Evolutionary conservation across 2,797 vertebrate species (phyloP).

Genomic region (Coluber constrictor): DNA sequence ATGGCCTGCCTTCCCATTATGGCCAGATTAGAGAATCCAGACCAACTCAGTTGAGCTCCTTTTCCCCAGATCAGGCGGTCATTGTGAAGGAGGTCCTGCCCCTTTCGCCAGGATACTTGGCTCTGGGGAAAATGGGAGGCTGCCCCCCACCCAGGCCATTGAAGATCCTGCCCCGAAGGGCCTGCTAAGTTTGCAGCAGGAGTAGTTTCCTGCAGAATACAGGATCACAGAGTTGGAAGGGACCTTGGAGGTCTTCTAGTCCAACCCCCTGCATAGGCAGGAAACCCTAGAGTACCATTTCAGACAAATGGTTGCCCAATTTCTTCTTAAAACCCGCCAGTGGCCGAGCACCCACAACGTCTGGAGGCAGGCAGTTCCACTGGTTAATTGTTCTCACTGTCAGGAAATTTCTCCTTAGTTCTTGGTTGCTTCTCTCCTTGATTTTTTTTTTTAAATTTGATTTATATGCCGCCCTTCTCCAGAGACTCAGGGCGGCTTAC

Average conservation of each 20-base stretch:
- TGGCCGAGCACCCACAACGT: background rate
- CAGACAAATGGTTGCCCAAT: background rate
- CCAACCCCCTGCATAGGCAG: background rate
- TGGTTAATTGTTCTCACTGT: no score
- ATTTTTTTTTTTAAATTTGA: no score
- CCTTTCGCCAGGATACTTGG: background rate
- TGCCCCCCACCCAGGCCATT: background rate
- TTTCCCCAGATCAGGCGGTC: no score
- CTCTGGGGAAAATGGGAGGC: background rate
- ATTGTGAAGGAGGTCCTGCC: background rate
- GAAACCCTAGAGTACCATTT: background rate
- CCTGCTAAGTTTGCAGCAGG: background rate
- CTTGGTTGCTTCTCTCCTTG: no score
- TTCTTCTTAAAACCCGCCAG: background rate
- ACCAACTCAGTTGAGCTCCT: no score
- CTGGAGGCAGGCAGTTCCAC: no score
- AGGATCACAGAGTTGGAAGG: background rate
- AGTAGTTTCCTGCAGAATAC: background rate
- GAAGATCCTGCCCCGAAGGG: background rate
- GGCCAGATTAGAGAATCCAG: background rate
- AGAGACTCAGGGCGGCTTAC: no score
- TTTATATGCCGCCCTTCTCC: no score
- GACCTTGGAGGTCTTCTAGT: background rate
- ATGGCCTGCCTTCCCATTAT: background rate
- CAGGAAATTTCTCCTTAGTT: no score